Percentiles rank a stretch among this genome's conserved stretches.
phyloP scores from a whole-genome alignment of 2,888 invertebrate genomes.

The Julus scandinavius region DNA sequence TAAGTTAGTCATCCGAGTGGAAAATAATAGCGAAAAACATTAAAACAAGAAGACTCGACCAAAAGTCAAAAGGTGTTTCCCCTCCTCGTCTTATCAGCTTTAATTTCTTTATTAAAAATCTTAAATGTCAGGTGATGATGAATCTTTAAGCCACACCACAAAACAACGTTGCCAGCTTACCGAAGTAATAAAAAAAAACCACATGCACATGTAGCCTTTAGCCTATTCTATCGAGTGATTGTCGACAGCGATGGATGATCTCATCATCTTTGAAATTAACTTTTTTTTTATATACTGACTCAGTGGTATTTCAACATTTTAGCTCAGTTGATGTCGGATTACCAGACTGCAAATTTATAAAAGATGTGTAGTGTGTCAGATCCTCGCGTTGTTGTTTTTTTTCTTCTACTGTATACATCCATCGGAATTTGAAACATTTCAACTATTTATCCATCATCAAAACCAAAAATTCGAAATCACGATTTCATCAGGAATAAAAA shows the following conservation, averaged over 20 bases:
- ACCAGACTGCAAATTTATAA: neutral
- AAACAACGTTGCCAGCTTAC: too few relatives aligned
- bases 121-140: conserved; percentile 38
- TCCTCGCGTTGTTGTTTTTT: neutral
- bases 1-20: conserved; percentile 39
- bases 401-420: neutral
- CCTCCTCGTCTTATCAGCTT: neutral
- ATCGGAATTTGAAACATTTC: neutral
- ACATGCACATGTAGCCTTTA: neutral
- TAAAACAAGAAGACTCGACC: neutral
- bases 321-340: neutral
- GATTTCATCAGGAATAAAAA: too few relatives aligned
- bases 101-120: neutral
- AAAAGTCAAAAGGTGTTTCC: neutral
- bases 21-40: neutral
- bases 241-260: neutral
- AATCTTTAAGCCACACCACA: neutral
- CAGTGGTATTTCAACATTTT: conserved; percentile 6
- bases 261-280: conserved; percentile 22
- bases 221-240: neutral
- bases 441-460: neutral
- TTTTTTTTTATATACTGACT: conserved; percentile 1
- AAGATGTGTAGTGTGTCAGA: neutral
- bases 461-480: neutral
- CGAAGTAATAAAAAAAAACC: neutral